Evolutionary conservation across 2,113 vertebrate species (phyloP), one percentile per base, ranked within the genome.

Genomic region (Leiothrix lutea): DNA sequence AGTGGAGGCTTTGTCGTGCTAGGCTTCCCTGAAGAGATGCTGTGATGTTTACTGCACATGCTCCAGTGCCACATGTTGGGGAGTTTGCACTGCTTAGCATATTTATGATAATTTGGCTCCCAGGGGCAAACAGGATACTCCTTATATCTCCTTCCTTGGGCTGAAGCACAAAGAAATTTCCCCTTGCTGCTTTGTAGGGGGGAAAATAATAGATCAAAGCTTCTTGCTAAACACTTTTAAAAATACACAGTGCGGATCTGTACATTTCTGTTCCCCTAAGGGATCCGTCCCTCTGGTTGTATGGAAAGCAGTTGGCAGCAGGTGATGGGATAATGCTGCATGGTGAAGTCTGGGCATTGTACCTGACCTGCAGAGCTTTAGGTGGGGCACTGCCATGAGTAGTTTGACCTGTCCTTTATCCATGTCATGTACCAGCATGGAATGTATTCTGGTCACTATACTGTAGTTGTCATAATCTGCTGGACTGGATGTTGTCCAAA

Each of bases 141-240:
- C 94, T 94, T 91, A 17, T 53, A 87, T 86, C 80, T 94, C 61
- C 65, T 95, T 94, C 80, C 86, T 57, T 22, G 11, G 89, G 83
- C 80, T 2, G 28, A 88, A 92, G 69, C 89, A 92, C 89, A 95
- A 96, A 96, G 92, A 81, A 86, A 66, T 90, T 88, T 95, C 80
- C 73, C 73, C 36, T 86, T 89, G 69, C n/a, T 87, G 87, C 84
- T 82, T 86, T 69, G 83, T 79, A 85, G 61, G 89, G 70, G 74
- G 69, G n/a, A 19, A 92, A 95, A 94, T 84, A 91, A 94, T 72
- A 88, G 89, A 97, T 95, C 91, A 97, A 96, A 95, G 91, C 91
- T 95, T 90, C 82, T 83, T 56, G 72, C 75, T 93, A 88, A 96
- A 86, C 88, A 71, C 96, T 97, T 97, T 94, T n/a, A 29, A 95